Evolutionary conservation across 2,888 invertebrate species (phyloP), one percentile per base, ranked within the genome.

Genomic region (Meganola albula): DNA sequence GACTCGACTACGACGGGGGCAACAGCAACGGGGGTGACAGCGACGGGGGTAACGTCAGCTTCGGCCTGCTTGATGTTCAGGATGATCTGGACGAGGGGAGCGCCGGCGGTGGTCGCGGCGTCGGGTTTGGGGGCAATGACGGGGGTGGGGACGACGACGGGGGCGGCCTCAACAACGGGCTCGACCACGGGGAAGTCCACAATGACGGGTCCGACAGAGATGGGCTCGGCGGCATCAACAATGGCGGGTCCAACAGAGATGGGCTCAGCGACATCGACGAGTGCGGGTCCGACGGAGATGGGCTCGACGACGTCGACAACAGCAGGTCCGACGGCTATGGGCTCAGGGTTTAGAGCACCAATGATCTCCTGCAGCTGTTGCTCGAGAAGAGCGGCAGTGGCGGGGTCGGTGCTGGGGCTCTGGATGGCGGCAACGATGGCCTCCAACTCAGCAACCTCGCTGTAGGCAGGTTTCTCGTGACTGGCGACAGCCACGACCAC

Each of bases 391-490:
- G 38, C 48, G 12, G 60, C 69, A 54, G 70, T 68, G 37, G 63
- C 65, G 24, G 71, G 69, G 61, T 70, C 63, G 26, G 73, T 69
- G 63, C 35, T 64, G 38, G 73, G 72, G 58, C 65, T 68, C 29
- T 64, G 34, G 59, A 71, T 72, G 27, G 73, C 72, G n/a, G 61
- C 63, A 4, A 73, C 27, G 35, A 72, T 64, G 11, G 61, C 62
- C 24, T 58, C 58, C 11, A 69, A 3, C 44, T 62, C 49, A 5
- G 53, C 44, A 1, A 31, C 4, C n/a, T 44, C 44, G 18, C 34
- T 16, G 20, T 6, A 4, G 3, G 31, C 12, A 7, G 65, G 64
- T 37, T 59, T 61, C 31, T 48, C 1, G 27, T 53, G 10, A 10
- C 34, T 35, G 44, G 69, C 70, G 26, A 45, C 48, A 22, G 70